phyloP scores from a whole-genome alignment of 2,113 vertebrate genomes.

The Trachemys scripta region DNA sequence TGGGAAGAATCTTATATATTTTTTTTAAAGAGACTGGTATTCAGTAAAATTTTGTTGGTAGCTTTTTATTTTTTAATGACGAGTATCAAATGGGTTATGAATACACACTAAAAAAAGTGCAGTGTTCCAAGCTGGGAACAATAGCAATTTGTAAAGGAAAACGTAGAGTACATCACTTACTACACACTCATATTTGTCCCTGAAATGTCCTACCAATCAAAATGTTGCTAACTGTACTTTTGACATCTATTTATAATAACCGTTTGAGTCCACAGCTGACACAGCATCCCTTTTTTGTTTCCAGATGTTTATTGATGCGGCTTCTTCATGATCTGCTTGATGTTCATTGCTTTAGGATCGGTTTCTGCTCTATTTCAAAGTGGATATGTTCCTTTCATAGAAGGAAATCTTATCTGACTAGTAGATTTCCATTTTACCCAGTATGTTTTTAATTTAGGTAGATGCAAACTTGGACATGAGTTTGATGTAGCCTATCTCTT shows the following conservation, averaged over 20 bases:
- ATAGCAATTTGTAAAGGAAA: neutral
- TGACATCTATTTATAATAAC: slow-evolving; percentile 36
- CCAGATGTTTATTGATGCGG: slow-evolving; percentile 17
- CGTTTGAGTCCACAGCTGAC: neutral
- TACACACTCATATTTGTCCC: neutral
- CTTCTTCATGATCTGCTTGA: slow-evolving; percentile 54
- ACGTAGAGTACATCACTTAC: neutral
- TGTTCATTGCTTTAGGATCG: neutral
- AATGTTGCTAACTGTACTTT: neutral
- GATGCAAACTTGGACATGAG: neutral
- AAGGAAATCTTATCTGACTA: neutral
- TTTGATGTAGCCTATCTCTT: neutral
- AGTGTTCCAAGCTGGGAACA: neutral
- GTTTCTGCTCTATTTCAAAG: slow-evolving; percentile 39
- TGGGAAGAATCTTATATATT: neutral
- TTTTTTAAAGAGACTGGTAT: neutral
- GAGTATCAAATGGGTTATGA: slow-evolving; percentile 5
- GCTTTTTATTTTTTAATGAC: neutral
- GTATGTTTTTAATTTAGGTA: neutral
- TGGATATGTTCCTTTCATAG: slow-evolving; percentile 12
- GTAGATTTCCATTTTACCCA: neutral
- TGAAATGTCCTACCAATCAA: neutral
- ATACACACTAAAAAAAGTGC: neutral
- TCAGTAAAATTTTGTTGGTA: neutral
- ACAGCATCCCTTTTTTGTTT: slow-evolving; percentile 21